A percentile compares a stretch with the other conserved stretches of the same genome.
Conservation (phyloP, 2,113 vertebrate species). For the Lethenteron camtschaticum region DNA sequence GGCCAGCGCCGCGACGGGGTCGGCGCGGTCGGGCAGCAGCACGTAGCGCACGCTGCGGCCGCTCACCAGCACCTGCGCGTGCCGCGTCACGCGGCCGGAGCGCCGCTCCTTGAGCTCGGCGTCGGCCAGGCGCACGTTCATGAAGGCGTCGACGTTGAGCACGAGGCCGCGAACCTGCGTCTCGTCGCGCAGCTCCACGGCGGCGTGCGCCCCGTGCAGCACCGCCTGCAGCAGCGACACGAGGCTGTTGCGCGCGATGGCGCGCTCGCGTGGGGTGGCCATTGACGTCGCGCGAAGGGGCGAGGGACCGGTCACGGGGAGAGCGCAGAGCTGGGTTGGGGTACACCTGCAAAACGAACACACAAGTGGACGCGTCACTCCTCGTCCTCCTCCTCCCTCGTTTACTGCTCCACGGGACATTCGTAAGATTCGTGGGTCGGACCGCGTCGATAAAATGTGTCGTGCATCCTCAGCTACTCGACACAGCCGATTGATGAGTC, state of each 20-base stretch:
- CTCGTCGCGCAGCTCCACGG: slow-evolving; percentile 69
- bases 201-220: slow-evolving; percentile 47
- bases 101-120: slow-evolving; percentile 44
- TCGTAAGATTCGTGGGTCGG: no score
- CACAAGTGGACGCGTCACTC: no score
- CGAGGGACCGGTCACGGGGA: no score
- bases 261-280: slow-evolving; percentile 28
- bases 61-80: slow-evolving; percentile 60
- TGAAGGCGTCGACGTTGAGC: slow-evolving; percentile 73
- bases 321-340: no score
- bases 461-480: no score
- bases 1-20: slow-evolving; percentile 55
- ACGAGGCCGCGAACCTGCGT: slow-evolving; percentile 43
- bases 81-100: slow-evolving; percentile 18
- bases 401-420: no score
- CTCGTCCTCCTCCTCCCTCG: no score
- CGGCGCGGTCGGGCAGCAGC: slow-evolving; percentile 60
- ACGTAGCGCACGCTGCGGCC: slow-evolving; percentile 74
- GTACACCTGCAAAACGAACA: no score
- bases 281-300: no score
- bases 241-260: slow-evolving; percentile 81
- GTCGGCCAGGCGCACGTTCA: slow-evolving; percentile 58
- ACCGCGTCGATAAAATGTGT: no score
- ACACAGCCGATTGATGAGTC: no score
- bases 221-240: slow-evolving; percentile 65